Evolutionary conservation across 2,888 invertebrate genomes (phyloP).

Genomic region (Brenthis ino): DNA sequence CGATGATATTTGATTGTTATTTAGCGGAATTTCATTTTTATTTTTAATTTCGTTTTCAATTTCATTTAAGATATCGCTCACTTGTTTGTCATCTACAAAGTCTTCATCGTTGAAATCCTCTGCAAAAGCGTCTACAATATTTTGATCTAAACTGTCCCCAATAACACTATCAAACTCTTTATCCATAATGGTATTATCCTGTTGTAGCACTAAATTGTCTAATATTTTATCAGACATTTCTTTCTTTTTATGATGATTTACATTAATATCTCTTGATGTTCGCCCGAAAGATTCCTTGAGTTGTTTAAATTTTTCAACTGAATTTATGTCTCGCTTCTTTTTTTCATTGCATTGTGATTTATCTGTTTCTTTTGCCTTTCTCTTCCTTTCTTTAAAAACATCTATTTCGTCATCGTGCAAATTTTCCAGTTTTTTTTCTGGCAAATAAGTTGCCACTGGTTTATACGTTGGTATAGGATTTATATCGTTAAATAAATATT

Average conservation of each 20-base stretch:
- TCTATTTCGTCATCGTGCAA: not conserved
- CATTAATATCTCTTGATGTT: constrained; percentile 52
- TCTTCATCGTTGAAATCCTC: constrained; percentile 39
- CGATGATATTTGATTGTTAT: constrained; percentile 16
- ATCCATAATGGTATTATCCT: constrained; percentile 11
- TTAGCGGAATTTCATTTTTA: constrained; percentile 15
- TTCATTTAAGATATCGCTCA: constrained; percentile 67
- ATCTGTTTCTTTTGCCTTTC: constrained; percentile 51
- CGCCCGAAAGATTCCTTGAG: constrained; percentile 60
- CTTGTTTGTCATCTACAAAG: constrained; percentile 55
- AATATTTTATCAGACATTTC: constrained; percentile 45
- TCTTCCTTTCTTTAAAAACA: constrained; percentile 46
- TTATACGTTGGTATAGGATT: constrained; percentile 34
- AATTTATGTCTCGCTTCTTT: constrained; percentile 58
- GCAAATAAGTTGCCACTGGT: not conserved
- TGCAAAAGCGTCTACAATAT: constrained; percentile 39
- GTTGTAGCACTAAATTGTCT: constrained; percentile 39
- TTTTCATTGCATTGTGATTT: constrained; percentile 62
- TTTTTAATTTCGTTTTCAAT: constrained; percentile 43
- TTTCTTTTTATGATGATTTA: constrained; percentile 45
- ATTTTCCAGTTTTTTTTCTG: not conserved
- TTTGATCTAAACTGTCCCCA: constrained; percentile 8
- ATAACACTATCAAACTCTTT: constrained; percentile 6
- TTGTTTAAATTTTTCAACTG: constrained; percentile 58
- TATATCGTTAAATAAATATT: constrained; percentile 60